phyloP scores from a whole-genome alignment of 2,113 vertebrate genomes.

The Chamaea fasciata region DNA sequence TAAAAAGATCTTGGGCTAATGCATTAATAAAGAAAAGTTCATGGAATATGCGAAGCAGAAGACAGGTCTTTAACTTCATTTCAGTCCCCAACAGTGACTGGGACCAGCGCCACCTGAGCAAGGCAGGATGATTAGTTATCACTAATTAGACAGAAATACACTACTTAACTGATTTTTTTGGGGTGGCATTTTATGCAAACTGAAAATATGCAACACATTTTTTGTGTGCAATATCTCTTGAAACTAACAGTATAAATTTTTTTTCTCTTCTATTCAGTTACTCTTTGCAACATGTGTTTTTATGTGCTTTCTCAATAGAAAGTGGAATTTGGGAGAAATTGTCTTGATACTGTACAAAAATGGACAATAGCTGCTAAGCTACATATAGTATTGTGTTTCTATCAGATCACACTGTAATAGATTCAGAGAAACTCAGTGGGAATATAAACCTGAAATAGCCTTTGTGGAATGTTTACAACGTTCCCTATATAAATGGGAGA shows the following conservation, averaged over 20 bases:
- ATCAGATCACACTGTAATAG: not conserved
- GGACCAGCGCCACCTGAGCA: not conserved
- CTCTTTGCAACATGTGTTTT: not conserved
- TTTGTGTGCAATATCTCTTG: not conserved
- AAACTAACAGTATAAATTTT: not conserved
- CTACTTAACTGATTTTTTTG: not conserved
- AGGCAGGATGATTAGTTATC: not conserved
- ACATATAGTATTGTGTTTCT: not conserved
- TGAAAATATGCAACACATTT: not conserved
- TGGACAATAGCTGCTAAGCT: not conserved
- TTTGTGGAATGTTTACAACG: not conserved
- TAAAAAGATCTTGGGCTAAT: not conserved
- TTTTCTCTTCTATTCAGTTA: not conserved
- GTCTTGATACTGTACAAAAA: not conserved
- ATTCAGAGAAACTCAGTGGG: not conserved
- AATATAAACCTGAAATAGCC: constrained; percentile 22
- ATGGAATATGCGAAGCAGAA: not conserved
- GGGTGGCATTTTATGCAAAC: not conserved
- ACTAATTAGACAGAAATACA: not conserved
- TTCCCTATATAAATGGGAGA: not conserved
- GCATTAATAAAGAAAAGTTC: constrained; percentile 26
- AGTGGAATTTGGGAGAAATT: not conserved
- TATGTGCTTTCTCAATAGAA: not conserved
- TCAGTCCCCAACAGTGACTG: not conserved
- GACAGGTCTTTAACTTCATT: not conserved